Evolutionary conservation across 2,113 vertebrate genomes (phyloP).

Genomic region (Daboia siamensis): DNA sequence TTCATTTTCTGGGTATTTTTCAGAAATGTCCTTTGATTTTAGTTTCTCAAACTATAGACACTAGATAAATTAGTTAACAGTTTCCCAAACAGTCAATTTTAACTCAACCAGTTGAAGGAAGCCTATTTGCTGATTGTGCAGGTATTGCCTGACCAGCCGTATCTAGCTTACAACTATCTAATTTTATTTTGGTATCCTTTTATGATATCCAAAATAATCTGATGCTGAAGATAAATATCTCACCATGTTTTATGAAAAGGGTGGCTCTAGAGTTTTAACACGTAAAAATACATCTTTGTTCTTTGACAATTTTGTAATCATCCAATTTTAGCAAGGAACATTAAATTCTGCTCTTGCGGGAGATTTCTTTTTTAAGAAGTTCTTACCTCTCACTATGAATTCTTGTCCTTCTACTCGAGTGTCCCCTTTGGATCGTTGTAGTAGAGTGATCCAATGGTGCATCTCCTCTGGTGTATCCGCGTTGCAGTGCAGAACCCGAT

Average conservation of each 20-base stretch:
- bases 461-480: slow-evolving; percentile 96
- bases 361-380: neutral
- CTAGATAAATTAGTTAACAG: neutral
- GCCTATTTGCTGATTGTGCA: neutral
- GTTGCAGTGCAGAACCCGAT: slow-evolving; percentile 93
- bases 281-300: neutral
- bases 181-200: neutral
- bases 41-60: neutral
- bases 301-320: neutral
- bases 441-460: slow-evolving; percentile 97
- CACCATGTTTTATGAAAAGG: neutral
- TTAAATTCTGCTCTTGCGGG: neutral
- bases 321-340: neutral
- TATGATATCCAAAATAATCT: neutral
- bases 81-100: neutral
- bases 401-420: slow-evolving; percentile 94
- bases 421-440: slow-evolving; percentile 95
- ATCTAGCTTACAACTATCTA: neutral
- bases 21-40: neutral
- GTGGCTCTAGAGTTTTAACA: neutral
- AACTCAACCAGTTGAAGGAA: neutral
- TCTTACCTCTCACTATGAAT: slow-evolving; percentile 92
- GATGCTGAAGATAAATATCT: neutral
- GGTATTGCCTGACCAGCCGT: neutral
- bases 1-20: neutral